These are phyloP conservation scores for Lophius americanus DNA, from an alignment of 2,797 vertebrate species.

Conservation along the genomic window DNA sequence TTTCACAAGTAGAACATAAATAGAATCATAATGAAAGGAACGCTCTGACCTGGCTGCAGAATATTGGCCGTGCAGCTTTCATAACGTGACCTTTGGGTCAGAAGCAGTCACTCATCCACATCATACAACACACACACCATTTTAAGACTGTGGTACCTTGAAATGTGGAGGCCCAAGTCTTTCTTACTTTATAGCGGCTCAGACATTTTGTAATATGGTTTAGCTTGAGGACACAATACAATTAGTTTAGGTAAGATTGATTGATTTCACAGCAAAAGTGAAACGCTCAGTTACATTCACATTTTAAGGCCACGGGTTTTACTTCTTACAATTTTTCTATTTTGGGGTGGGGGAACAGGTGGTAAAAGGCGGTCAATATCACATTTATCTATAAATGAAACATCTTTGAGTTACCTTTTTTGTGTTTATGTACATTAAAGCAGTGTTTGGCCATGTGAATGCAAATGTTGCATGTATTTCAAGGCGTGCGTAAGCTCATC, in stretches of 20 bases:
- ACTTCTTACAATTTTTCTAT: neutral
- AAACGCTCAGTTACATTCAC: neutral
- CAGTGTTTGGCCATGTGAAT: conserved; percentile 30
- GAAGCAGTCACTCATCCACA: conserved; percentile 52
- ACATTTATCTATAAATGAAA: conserved; percentile 13
- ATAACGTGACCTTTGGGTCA: conserved; percentile 58
- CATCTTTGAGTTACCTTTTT: conserved; percentile 25
- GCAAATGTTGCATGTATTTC: conserved; percentile 69
- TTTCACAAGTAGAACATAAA: conserved; percentile 34
- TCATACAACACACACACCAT: conserved; percentile 54
- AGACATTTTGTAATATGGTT: conserved; percentile 22
- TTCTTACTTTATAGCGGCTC: conserved; percentile 37
- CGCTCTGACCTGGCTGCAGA: conserved; percentile 38
- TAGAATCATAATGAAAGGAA: conserved; percentile 32
- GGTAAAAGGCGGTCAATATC: conserved; percentile 22
- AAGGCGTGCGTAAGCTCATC: conserved; percentile 57
- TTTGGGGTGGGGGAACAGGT: conserved; percentile 2
- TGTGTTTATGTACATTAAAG: conserved; percentile 27
- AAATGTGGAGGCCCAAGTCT: conserved; percentile 33
- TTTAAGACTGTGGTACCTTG: conserved; percentile 51
- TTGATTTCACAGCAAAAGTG: neutral
- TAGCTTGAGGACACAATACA: neutral
- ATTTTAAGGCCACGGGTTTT: conserved; percentile 4
- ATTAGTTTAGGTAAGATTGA: conserved; percentile 8
- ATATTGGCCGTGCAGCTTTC: conserved; percentile 39